These are phyloP conservation scores for Phrynocephalus guinanensis DNA, from an alignment of 2,797 vertebrate genomes.

Conservation along the genomic window DNA sequence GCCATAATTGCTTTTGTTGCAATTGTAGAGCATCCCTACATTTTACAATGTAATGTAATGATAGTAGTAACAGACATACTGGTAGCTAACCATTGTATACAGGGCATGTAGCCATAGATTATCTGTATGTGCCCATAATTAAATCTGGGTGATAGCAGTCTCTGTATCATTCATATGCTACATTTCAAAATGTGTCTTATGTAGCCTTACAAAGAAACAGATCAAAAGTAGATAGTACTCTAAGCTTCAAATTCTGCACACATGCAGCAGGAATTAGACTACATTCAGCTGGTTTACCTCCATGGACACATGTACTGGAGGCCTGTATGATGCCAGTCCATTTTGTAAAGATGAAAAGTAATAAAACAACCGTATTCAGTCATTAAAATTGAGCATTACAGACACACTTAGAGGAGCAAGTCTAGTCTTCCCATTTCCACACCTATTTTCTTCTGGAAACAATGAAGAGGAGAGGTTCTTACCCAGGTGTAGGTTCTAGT, in stretches of 20 bases:
- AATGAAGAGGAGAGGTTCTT: too few species aligned
- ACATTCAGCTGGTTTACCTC: not conserved
- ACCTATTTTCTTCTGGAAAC: too few species aligned
- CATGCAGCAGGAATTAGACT: not conserved
- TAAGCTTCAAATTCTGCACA: not conserved
- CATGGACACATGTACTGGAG: too few species aligned
- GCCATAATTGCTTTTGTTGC: not conserved
- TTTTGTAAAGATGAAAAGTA: not conserved
- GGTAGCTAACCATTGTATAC: not conserved
- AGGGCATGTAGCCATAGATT: not conserved
- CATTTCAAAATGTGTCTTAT: not conserved
- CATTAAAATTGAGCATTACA: not conserved
- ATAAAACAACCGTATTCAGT: not conserved
- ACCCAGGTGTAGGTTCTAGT: too few species aligned
- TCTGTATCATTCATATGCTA: not conserved
- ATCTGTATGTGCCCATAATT: too few species aligned
- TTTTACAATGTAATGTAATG: too few species aligned
- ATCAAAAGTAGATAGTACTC: not conserved
- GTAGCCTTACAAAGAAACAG: not conserved
- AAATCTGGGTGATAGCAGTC: not conserved
- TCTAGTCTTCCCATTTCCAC: too few species aligned
- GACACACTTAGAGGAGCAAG: too few species aligned
- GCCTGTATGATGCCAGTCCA: not conserved
- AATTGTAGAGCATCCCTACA: not conserved
- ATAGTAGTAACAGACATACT: too few species aligned